Percentiles rank a stretch among this genome's conserved stretches.
Evolutionary conservation across 2,797 vertebrate genomes (phyloP).

Genomic region (Girardinus metallicus): DNA sequence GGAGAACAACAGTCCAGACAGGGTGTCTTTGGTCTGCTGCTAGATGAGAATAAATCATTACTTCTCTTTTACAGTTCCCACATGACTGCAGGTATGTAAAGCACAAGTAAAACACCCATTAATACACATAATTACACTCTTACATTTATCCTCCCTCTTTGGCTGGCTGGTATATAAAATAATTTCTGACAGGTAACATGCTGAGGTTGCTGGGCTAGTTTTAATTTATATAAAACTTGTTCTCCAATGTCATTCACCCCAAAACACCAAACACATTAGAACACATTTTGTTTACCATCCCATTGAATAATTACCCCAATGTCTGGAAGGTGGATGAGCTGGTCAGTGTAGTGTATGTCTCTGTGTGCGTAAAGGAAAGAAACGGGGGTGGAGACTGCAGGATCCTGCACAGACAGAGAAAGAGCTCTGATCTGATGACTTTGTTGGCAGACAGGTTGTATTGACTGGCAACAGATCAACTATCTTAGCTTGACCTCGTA

Average conservation of each 20-base stretch:
- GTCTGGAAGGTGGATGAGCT: conserved; percentile 21
- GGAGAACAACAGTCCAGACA: conserved; percentile 41
- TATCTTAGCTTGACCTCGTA: conserved; percentile 58
- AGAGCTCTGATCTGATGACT: conserved; percentile 64
- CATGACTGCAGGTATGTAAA: conserved; percentile 55
- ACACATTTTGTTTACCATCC: conserved; percentile 37
- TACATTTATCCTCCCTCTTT: conserved; percentile 46
- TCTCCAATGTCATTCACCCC: conserved; percentile 51
- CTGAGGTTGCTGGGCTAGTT: conserved; percentile 44
- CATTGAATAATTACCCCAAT: conserved; percentile 62
- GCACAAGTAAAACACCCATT: conserved; percentile 50
- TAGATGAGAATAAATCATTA: conserved; percentile 57
- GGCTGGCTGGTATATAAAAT: conserved; percentile 25
- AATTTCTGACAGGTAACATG: conserved; percentile 29
- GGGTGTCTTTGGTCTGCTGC: conserved; percentile 24
- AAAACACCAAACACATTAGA: conserved; percentile 38
- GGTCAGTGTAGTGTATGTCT: conserved; percentile 25
- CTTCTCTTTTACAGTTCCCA: conserved; percentile 38
- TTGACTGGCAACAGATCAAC: conserved; percentile 71
- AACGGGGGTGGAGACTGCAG: conserved; percentile 6
- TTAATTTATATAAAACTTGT: conserved; percentile 61
- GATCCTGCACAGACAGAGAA: conserved; percentile 48
- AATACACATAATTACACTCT: conserved; percentile 55
- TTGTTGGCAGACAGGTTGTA: conserved; percentile 70
- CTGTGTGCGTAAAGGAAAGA: conserved; percentile 6